These are phyloP conservation scores for Thalassarche chlororhynchos DNA, from an alignment of 2,113 vertebrate genomes.

Conservation along the genomic window DNA sequence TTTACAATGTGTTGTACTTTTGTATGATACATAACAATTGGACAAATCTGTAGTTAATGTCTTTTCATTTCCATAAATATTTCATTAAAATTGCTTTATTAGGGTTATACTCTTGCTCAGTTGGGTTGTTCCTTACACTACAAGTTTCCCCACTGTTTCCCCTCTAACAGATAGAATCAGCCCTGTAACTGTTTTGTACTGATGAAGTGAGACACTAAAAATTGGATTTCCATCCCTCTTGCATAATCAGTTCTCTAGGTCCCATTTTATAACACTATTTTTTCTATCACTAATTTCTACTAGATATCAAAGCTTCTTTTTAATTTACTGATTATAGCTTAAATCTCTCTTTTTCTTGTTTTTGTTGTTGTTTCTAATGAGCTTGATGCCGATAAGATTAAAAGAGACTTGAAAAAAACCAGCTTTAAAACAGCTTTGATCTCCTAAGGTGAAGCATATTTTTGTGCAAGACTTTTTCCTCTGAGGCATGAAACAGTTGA, in stretches of 20 bases:
- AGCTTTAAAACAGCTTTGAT: slow-evolving; percentile 45
- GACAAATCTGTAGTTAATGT: background rate
- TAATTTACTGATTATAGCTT: background rate
- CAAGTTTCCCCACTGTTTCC: background rate
- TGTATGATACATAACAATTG: background rate
- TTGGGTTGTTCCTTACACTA: background rate
- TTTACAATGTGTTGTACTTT: background rate
- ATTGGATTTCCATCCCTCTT: background rate
- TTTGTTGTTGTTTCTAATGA: slow-evolving; percentile 30
- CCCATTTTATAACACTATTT: background rate
- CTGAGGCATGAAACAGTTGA: slow-evolving; percentile 23
- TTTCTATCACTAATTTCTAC: background rate
- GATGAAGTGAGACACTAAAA: background rate
- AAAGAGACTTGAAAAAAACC: background rate
- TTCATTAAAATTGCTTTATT: background rate
- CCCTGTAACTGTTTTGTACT: background rate
- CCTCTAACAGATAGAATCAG: background rate
- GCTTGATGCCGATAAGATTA: slow-evolving; percentile 12
- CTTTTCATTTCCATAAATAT: background rate
- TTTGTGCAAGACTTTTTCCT: slow-evolving; percentile 23
- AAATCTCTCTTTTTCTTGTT: background rate
- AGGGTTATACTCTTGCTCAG: background rate
- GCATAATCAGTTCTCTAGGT: background rate
- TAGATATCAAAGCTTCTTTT: slow-evolving; percentile 13
- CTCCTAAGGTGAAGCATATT: slow-evolving; percentile 37